Conservation (phyloP, 1,140 invertebrate genomes). For the Cepaea nemoralis region DNA sequence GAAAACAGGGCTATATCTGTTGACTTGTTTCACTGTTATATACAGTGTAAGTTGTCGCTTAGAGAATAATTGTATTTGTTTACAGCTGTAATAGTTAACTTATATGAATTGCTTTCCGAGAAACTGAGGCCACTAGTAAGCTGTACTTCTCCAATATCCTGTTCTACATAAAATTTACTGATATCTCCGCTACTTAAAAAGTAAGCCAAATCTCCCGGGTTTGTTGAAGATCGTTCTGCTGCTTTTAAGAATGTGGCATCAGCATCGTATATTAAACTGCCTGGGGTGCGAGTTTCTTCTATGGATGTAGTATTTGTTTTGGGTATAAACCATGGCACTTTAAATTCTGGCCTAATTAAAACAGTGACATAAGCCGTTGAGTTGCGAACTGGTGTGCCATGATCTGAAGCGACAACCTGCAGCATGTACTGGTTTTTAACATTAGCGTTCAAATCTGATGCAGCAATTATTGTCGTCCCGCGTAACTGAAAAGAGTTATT, state of each 20-base stretch:
- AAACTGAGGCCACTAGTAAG: not conserved
- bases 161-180: conserved; percentile 10
- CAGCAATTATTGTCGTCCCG: not conserved
- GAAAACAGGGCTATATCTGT: conserved; percentile 60
- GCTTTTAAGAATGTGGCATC: conserved; percentile 11
- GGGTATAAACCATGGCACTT: not conserved
- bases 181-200: not conserved
- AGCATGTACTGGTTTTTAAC: not conserved
- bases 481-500: not conserved
- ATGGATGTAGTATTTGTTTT: not conserved
- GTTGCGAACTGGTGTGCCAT: not conserved
- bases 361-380: conserved; percentile 15
- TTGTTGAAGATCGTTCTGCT: not conserved
- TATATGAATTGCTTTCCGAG: not conserved
- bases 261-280: not conserved
- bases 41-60: not conserved
- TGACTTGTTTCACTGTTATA: conserved; percentile 18
- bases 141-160: not conserved
- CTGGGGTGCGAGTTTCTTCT: not conserved
- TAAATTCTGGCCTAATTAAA: conserved; percentile 3
- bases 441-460: not conserved
- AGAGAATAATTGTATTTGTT: conserved; percentile 11
- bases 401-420: not conserved
- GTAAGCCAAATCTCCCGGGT: conserved; percentile 7
- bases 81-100: not conserved